Evolutionary conservation across 2,113 vertebrate genomes (phyloP).

Genomic region (Setophaga coronata): DNA sequence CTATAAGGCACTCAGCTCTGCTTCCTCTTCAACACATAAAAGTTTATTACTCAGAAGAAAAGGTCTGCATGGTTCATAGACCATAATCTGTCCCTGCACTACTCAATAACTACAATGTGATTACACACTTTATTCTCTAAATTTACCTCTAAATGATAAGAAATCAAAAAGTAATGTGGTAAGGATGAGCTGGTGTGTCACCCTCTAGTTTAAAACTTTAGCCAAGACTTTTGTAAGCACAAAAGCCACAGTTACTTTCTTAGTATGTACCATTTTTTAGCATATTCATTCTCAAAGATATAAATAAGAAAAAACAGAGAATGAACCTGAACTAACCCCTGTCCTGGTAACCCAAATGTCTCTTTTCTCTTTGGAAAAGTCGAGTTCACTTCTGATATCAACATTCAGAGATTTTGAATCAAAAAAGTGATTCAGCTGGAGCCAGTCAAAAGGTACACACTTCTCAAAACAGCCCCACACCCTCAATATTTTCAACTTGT

Average conservation of each 20-base stretch:
- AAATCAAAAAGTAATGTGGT: background rate
- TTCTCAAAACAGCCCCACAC: background rate
- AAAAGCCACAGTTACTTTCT: background rate
- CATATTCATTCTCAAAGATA: background rate
- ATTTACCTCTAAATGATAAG: background rate
- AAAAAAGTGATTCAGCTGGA: background rate
- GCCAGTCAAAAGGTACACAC: background rate
- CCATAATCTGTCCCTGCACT: background rate
- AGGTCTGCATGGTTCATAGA: background rate
- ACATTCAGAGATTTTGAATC: background rate
- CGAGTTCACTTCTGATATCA: background rate
- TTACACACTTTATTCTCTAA: background rate
- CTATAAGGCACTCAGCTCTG: background rate
- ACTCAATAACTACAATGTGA: background rate
- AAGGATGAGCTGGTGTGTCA: background rate
- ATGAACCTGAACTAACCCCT: background rate
- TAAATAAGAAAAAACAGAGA: background rate
- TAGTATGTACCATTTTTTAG: background rate
- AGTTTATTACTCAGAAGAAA: background rate
- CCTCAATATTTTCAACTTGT: accelerated
- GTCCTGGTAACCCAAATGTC: background rate
- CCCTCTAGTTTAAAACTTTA: background rate
- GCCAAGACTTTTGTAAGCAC: background rate
- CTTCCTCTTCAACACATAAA: background rate
- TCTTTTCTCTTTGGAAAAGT: background rate